Percentiles rank a stretch among this genome's conserved stretches.
phyloP scores from a whole-genome alignment of 2,888 invertebrate genomes.

The Gandaritis pyraliata region DNA sequence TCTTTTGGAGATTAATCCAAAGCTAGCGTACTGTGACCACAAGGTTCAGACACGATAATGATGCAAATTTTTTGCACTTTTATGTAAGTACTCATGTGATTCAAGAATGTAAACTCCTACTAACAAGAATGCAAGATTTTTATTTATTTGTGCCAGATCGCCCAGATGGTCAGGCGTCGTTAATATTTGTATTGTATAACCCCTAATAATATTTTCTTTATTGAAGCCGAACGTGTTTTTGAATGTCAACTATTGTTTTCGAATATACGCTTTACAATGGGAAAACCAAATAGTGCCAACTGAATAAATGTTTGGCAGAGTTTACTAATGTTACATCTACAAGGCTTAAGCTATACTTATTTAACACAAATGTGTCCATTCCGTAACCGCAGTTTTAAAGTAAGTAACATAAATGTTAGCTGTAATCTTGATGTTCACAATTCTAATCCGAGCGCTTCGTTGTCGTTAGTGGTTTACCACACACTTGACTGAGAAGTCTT shows the following conservation, averaged over 20 bases:
- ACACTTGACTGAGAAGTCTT: slow-evolving; percentile 61
- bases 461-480: slow-evolving; percentile 68
- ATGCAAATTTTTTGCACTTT: slow-evolving; percentile 18
- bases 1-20: slow-evolving; percentile 52
- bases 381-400: slow-evolving; percentile 25
- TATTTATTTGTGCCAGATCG: slow-evolving; percentile 19
- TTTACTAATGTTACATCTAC: slow-evolving; percentile 12
- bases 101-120: slow-evolving; percentile 4
- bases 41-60: slow-evolving; percentile 21
- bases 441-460: slow-evolving; percentile 53
- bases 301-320: slow-evolving; percentile 18
- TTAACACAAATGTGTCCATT: slow-evolving; percentile 15
- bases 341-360: not conserved
- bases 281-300: slow-evolving; percentile 7
- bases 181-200: slow-evolving; percentile 14
- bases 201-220: slow-evolving; percentile 8
- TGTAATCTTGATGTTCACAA: slow-evolving; percentile 57
- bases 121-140: slow-evolving; percentile 16
- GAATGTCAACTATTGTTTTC: slow-evolving; percentile 15
- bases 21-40: slow-evolving; percentile 36
- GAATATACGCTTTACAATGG: slow-evolving; percentile 8
- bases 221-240: slow-evolving; percentile 5
- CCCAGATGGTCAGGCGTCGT: slow-evolving; percentile 15
- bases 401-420: slow-evolving; percentile 43
- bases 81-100: not conserved